Evolutionary conservation across 2,888 invertebrate species (phyloP), one percentile per base, ranked within the genome.

Genomic region (Trichopria drosophilae): DNA sequence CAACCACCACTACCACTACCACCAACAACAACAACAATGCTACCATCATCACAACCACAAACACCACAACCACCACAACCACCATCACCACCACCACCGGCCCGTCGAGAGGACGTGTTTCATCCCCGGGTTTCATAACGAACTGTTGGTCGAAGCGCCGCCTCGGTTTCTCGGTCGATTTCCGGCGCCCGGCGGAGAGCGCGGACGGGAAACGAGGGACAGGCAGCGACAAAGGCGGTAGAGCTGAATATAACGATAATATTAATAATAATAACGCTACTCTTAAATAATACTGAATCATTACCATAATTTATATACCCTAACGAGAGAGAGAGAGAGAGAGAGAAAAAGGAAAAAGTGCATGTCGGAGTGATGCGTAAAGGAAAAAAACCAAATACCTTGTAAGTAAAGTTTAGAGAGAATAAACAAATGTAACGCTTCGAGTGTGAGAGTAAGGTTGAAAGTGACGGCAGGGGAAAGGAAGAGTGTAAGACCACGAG

Each of bases 231-330:
- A 41, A 49, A 39, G 60, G 58, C 59, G 61, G 59, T 59, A 47
- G 61, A 62, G 62, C 59, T 57, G 61, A 58, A 54, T 54, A 58
- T 58, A 51, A 59, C 40, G 52, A 57, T 58, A 53, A 53, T 48
- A 54, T 57, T 54, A 53, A 55, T 52, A 51, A 43, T 48, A 51
- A 47, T 55, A 48, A 49, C 44, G 49, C 51, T 55, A 61, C 53
- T 60, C 53, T 59, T 49, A 55, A 55, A 42, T 72, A 69, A 67
- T 73, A 73, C 68, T 67, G 73, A 73, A 74, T 72, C 73, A 75
- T 75, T 73, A 74, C 72, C 73, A 72, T 75, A 73, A 75, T 75
- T 75, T 74, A 74, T 75, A 74, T 73, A 73, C 70, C 66, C 68
- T 69, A 65, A 65, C 53, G 58, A 59, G 63, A 64, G 61, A 28